Conservation (phyloP, 2,797 vertebrate species). For the Galaxias olidus region DNA sequence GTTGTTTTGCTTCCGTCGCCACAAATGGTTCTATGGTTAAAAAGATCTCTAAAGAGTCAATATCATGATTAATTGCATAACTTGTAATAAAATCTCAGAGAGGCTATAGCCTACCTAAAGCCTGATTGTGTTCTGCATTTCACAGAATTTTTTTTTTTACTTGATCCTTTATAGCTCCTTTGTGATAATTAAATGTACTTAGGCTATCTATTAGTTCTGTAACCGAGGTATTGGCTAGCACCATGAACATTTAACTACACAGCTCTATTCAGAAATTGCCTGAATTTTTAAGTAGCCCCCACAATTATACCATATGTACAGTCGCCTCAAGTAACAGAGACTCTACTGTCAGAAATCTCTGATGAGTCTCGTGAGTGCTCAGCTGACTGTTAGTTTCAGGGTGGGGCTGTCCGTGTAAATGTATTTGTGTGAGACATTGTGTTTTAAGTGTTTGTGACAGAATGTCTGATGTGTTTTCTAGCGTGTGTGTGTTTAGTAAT, state of each 20-base stretch:
- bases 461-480: neutral
- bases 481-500: neutral
- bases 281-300: conserved; percentile 42
- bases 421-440: conserved; percentile 3
- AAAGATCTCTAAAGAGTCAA: no score
- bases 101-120: no score
- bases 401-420: conserved; percentile 26
- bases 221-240: no score
- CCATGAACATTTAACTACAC: neutral
- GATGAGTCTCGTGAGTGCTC: conserved; percentile 60
- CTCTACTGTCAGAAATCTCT: conserved; percentile 52
- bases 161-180: no score
- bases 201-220: no score
- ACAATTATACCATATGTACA: conserved; percentile 40
- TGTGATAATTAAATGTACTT: no score
- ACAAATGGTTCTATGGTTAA: no score
- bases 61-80: no score
- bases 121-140: no score
- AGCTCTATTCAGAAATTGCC: neutral
- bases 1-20: no score
- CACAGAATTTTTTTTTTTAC: no score
- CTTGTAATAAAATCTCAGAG: no score
- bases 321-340: conserved; percentile 54
- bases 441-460: conserved; percentile 10
- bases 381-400: conserved; percentile 44